Conservation (phyloP, 2,113 vertebrate genomes). For the Salvelinus alpinus region DNA sequence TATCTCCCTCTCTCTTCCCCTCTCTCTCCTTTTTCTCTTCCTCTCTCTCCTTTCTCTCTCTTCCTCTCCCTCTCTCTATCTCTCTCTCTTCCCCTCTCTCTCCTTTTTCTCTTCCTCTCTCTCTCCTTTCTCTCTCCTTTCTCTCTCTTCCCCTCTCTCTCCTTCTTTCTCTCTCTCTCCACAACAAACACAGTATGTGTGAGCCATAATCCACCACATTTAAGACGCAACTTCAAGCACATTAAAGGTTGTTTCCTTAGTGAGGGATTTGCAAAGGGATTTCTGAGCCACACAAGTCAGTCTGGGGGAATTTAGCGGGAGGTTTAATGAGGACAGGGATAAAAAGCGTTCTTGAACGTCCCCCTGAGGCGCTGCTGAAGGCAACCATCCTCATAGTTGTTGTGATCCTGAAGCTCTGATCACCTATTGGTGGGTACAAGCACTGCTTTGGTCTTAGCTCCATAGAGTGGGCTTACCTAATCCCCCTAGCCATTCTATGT, state of each 20-base stretch:
- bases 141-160: background rate
- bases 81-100: too few relatives aligned
- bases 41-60: too few relatives aligned
- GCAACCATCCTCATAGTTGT: background rate
- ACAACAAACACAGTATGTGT: background rate
- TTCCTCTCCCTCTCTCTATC: too few relatives aligned
- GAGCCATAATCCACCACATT: background rate
- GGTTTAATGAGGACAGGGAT: background rate
- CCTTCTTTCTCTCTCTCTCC: background rate
- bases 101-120: background rate
- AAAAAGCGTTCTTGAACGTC: background rate
- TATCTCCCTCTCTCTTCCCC: too few relatives aligned
- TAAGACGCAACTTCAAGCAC: background rate
- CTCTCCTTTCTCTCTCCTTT: background rate
- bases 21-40: background rate
- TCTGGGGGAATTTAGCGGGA: conserved; percentile 12
- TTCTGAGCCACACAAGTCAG: conserved; percentile 11
- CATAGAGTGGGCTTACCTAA: conserved; percentile 53
- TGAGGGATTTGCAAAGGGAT: background rate
- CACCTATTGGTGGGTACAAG: conserved; percentile 51
- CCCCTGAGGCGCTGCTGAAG: conserved; percentile 15
- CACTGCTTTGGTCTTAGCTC: conserved; percentile 30
- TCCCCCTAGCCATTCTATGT: conserved; percentile 46
- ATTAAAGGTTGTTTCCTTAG: background rate
- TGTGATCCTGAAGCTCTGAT: conserved; percentile 42